Evolutionary conservation across 2,888 invertebrate genomes (phyloP), one percentile per base, ranked within the genome.

Genomic region (Lingula anatina): DNA sequence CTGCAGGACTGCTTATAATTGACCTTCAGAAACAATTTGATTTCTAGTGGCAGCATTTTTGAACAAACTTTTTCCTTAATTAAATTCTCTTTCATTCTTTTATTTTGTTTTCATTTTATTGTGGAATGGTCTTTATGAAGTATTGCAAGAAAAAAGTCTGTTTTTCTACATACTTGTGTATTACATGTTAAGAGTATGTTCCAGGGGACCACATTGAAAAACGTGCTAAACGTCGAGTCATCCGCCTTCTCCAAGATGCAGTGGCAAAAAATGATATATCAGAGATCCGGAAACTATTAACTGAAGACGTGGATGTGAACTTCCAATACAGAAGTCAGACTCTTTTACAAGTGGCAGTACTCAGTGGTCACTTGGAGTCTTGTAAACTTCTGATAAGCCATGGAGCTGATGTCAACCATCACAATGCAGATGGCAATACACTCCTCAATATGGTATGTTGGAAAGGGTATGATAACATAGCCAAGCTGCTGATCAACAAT

Each of bases 281-380:
- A 12, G 23, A 45, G 27, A 67, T 73, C 4, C 51, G 60, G 51
- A 55, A 61, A 20, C 61, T 67, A 36, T 49, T 69, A 2, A 44
- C 50, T 21, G 59, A 62, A 9, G 64, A 67, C 5, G 63, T 71
- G 57, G 70, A 72, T 59, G 68, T 73, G 18, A 69, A 73, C 58
- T 71, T 71, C 49, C 68, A 70, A 48, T 72, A 71, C 51, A 55
- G 66, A 15, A 61, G 69, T 35, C 66, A 71, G 48, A 70, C 66
- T 15, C 66, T 71, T 4, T 50, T 71, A 21, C 70, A 73, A 56
- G 53, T 68, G 21, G 70, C 72, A 12, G 71, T 73, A 1, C 56
- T 60, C 21, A 60, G 64, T 25, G 67, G 68, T 7, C 53, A 55
- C 26, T 47, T 49, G 31, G 69, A 71, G 5, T 67, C 70, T 12